Evolutionary conservation across 2,113 vertebrate species (phyloP), one percentile per base, ranked within the genome.

Genomic region (Eonycteris spelaea): DNA sequence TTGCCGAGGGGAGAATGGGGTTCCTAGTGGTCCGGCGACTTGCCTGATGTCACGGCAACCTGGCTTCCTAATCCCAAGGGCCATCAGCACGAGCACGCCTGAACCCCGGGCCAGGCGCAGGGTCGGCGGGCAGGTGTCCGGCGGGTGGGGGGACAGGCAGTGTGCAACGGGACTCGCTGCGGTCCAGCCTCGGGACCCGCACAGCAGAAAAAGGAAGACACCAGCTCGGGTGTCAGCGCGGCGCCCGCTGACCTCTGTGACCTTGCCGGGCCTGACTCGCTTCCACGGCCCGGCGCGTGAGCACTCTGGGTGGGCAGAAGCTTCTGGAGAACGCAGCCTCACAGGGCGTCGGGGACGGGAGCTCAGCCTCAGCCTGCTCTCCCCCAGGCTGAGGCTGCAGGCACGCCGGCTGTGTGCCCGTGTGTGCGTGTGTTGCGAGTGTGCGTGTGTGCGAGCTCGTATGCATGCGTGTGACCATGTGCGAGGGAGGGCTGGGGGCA

Each of bases 141-240:
- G 7, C 7, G 48, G 15, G 9, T 22, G 0, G 10, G 40, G 40
- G 40, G 40, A 3, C 40, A 6, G 40, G 40, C 40, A 6, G 40
- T 40, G 40, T 40, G 40, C 6, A 6, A 40, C 40, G 16, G 8
- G 5, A 0, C n/a, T 2, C 28, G 4, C n/a, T 12, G 24, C 26
- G 6, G 33, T 5, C 26, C 35, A 7, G 13, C 75, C 40, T 24
- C 7, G 1, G 8, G 70, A 22, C 8, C 61, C 51, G 19, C 4
- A 19, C 16, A 5, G 30, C 38, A 59, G 74, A 3, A 10, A 10
- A 40, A 18, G n/a, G 7, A 3, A 35, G 0, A 22, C 38, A 0
- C 0, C 45, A 55, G 78, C 7, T 1, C 14, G 0, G 1, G 0
- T 5, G 1, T 33, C 12, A 0, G 77, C 18, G 4, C 18, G 4